Percentiles rank a stretch among this genome's conserved stretches.
Evolutionary conservation across 2,888 invertebrate species (phyloP).

Genomic region (Nycteola revayana): DNA sequence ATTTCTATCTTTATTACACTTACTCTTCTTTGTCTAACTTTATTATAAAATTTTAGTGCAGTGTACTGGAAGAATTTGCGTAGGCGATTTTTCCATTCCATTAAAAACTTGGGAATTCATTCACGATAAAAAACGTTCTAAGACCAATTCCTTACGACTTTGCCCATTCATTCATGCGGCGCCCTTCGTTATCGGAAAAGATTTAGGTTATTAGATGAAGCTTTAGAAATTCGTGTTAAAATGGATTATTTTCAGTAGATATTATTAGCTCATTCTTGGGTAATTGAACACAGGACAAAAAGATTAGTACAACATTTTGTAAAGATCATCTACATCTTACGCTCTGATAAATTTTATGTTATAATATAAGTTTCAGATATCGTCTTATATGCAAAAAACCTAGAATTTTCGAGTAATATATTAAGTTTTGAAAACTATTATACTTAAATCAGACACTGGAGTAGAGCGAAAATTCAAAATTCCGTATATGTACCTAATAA

Average conservation of each 20-base stretch:
- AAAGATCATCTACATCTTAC: constrained; percentile 20
- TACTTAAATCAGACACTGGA: not conserved
- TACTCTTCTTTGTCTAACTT: too few relatives aligned
- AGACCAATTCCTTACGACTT: constrained; percentile 11
- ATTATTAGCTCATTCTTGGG: constrained; percentile 27
- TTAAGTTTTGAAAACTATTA: too few relatives aligned
- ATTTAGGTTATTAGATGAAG: constrained; percentile 41
- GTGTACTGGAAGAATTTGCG: constrained; percentile 13
- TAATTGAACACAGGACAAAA: constrained; percentile 34
- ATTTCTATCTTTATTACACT: too few relatives aligned
- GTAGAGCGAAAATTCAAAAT: constrained; percentile 2
- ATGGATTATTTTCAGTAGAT: constrained; percentile 45
- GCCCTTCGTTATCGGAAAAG: constrained; percentile 42
- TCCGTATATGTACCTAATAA: not conserved
- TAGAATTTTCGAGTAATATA: too few relatives aligned
- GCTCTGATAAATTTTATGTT: constrained; percentile 17
- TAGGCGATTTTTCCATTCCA: constrained; percentile 22
- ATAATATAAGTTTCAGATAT: too few relatives aligned
- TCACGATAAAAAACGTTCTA: constrained; percentile 13
- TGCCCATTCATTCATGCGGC: constrained; percentile 27
- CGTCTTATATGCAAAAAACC: too few relatives aligned
- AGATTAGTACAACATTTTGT: too few relatives aligned
- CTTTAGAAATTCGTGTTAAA: constrained; percentile 42
- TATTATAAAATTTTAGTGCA: too few relatives aligned
- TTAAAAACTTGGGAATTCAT: constrained; percentile 23